Evolutionary conservation across 2,113 vertebrate species (phyloP).

Genomic region (Conger conger): DNA sequence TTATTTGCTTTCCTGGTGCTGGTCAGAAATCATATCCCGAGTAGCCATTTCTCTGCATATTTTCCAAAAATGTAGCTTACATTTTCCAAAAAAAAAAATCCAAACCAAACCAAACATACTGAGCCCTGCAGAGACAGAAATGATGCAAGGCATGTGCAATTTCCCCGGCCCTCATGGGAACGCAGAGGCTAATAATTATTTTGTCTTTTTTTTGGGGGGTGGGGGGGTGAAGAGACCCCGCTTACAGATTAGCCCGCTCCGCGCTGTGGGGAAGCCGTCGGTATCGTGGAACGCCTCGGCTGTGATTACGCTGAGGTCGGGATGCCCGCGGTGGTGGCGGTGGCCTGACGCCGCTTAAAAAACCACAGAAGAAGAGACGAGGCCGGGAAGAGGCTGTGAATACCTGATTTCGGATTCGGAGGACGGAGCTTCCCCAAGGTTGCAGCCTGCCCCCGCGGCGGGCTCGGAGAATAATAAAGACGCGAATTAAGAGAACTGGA

Average conservation of each 20-base stretch:
- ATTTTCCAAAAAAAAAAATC: neutral
- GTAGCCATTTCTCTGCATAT: neutral
- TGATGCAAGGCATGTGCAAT: slow-evolving; percentile 2
- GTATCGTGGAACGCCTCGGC: neutral
- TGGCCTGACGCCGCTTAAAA: neutral
- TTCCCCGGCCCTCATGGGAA: neutral
- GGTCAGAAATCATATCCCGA: neutral
- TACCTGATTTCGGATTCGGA: slow-evolving; percentile 22
- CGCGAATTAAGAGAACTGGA: slow-evolving; percentile 37
- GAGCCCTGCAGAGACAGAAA: neutral
- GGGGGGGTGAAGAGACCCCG: neutral
- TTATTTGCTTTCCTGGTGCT: neutral
- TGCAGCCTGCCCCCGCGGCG: slow-evolving; percentile 9
- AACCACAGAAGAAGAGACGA: slow-evolving; percentile 1
- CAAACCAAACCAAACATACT: neutral
- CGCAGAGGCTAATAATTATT: neutral
- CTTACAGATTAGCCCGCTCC: neutral
- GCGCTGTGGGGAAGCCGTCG: neutral
- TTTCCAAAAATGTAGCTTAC: too few relatives aligned
- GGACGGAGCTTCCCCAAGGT: slow-evolving; percentile 27
- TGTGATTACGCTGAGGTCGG: neutral
- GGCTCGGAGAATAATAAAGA: slow-evolving; percentile 40
- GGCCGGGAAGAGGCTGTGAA: neutral
- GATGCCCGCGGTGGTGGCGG: neutral
- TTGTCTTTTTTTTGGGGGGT: neutral